Evolutionary conservation across 2,113 vertebrate genomes (phyloP), one percentile per base, ranked within the genome.

Genomic region (Fregetta grallaria): DNA sequence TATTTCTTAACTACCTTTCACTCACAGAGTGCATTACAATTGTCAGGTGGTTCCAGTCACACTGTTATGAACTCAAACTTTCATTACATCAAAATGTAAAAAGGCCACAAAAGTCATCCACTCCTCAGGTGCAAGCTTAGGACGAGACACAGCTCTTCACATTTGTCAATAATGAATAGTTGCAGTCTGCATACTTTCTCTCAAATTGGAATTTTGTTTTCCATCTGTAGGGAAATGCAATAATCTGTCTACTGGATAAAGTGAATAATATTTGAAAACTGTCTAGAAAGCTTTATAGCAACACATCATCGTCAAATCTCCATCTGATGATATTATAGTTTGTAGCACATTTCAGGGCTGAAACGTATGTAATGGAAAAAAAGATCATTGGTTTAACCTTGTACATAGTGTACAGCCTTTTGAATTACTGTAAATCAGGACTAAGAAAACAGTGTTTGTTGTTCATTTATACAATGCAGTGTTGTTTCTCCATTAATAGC

Each of bases 1-100:
- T 77, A 93, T 96, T 96, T 92, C 93, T 97, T 97, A 93, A 96
- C 76, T 94, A 83, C 52, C 52, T 94, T 93, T 96, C 82, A 92
- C 45, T 95, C 88, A 76, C 19, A 81, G 49, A 86, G 22, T 71
- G 32, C n/a, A 86, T 88, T 96, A 74, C 92, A 67, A 61, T 93
- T 90, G 88, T 91, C 88, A 90, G 25, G 94, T 94, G 80, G 63
- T 29, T 92, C 63, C 32, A 70, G 82, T 52, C 58, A 62, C 21
- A 13, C 76, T 74, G 52, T 72, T 96, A 85, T 62, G 90, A 94
- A 71, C 85, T 94, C 68, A 96, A 71, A 18, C 55, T 97, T 97
- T 96, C 90, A 96, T 97, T 96, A 92, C 25, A 52, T 85, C 53
- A 83, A 94, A 86, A 91, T 84, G 76, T 94, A 91, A 95, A 87